Percentiles rank a stretch among this genome's conserved stretches.
Evolutionary conservation across 2,113 vertebrate species (phyloP).

Genomic region (Sakesphorus luctuosus): DNA sequence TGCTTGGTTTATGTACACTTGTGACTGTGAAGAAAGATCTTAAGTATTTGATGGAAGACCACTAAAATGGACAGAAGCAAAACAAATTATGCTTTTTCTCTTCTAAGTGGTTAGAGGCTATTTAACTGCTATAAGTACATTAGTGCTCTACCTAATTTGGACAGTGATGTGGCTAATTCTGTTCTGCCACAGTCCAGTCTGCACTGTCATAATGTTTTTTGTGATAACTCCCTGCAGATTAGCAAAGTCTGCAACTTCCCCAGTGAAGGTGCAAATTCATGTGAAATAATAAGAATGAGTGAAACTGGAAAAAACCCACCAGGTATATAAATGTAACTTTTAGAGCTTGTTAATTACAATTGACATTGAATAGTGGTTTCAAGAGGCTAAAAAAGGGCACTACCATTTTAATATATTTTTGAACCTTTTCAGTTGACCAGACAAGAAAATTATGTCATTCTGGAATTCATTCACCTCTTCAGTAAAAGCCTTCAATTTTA

Average conservation of each 20-base stretch:
- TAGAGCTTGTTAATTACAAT: slow-evolving; percentile 56
- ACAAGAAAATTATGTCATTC: slow-evolving; percentile 77
- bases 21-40: neutral
- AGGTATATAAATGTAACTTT: slow-evolving; percentile 56
- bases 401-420: slow-evolving; percentile 60
- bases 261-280: slow-evolving; percentile 11
- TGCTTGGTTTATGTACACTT: neutral
- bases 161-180: neutral
- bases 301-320: neutral
- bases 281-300: slow-evolving; percentile 46
- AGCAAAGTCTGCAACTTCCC: neutral
- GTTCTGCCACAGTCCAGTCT: neutral
- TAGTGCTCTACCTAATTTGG: neutral
- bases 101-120: neutral
- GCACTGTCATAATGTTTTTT: neutral
- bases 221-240: neutral
- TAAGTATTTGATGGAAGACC: neutral
- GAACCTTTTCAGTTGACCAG: slow-evolving; percentile 62
- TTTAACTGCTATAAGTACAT: neutral
- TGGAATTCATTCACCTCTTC: slow-evolving; percentile 79
- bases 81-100: neutral
- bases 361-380: slow-evolving; percentile 17
- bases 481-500: slow-evolving; percentile 70
- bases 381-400: slow-evolving; percentile 42
- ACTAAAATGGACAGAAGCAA: neutral